A percentile compares a stretch with the other conserved stretches of the same genome.
These are phyloP conservation scores for Mesorhabditis belari DNA, from an alignment of 2,888 invertebrate species.

Conservation along the genomic window DNA sequence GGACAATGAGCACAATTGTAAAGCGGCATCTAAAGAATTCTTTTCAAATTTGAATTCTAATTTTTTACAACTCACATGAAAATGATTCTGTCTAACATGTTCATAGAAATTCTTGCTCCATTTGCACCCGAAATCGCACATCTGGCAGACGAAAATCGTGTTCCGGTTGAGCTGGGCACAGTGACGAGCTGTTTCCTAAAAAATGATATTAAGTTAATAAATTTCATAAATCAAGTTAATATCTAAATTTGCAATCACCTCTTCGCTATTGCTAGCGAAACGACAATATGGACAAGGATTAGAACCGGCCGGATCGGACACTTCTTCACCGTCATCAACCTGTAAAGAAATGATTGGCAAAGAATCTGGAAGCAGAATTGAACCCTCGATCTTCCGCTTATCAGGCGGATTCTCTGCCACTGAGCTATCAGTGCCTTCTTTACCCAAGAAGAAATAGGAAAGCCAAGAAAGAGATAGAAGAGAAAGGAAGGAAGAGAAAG, in stretches of 20 bases:
- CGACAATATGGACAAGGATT: conserved; percentile 23
- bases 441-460: too few species aligned
- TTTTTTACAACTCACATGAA: too few species aligned
- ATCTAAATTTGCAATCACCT: conserved; percentile 5
- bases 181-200: conserved; percentile 53
- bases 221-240: too few species aligned
- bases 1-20: conserved; percentile 64
- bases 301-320: conserved; percentile 15
- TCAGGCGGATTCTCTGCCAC: too few species aligned
- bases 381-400: too few species aligned
- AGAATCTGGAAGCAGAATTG: too few species aligned
- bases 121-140: conserved; percentile 64
- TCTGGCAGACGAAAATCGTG: conserved; percentile 62
- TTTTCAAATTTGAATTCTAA: neutral
- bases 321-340: conserved; percentile 24
- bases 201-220: conserved; percentile 1
- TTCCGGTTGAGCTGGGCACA: conserved; percentile 61
- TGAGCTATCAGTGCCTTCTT: too few species aligned
- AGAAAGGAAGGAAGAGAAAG: too few species aligned
- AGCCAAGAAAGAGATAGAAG: too few species aligned
- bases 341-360: neutral
- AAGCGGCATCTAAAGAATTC: conserved; percentile 59
- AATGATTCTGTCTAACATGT: conserved; percentile 60
- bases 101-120: conserved; percentile 64
- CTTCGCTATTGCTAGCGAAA: conserved; percentile 17